These are phyloP conservation scores for Urechis unicinctus DNA, from an alignment of 2,888 invertebrate genomes.

Conservation along the genomic window DNA sequence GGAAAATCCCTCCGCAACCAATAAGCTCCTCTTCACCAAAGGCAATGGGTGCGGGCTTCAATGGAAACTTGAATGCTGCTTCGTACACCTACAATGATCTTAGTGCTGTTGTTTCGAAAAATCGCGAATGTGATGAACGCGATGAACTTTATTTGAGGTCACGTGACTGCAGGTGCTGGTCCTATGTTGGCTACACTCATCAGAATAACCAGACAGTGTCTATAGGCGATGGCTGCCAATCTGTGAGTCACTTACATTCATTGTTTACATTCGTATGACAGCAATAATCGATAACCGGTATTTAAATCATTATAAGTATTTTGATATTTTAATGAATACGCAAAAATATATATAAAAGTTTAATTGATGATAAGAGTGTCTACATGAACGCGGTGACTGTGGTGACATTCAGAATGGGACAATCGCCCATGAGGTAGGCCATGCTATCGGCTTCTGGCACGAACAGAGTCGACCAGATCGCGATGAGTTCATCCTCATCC, in stretches of 20 bases:
- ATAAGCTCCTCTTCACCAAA: conserved; percentile 17
- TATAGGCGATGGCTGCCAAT: conserved; percentile 29
- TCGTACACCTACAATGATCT: too few relatives aligned
- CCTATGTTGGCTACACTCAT: conserved; percentile 27
- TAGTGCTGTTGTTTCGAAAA: too few relatives aligned
- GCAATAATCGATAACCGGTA: too few relatives aligned
- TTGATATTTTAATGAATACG: too few relatives aligned
- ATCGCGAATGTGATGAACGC: too few relatives aligned
- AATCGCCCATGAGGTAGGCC: conserved; percentile 42
- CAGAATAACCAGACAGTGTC: conserved; percentile 31
- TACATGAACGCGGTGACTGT: too few relatives aligned
- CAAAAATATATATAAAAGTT: too few relatives aligned
- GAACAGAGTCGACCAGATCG: conserved; percentile 44
- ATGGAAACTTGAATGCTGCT: too few relatives aligned
- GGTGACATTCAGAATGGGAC: conserved; percentile 30
- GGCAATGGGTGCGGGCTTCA: conserved; percentile 21
- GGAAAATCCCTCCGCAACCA: conserved; percentile 17
- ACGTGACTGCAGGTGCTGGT: conserved; percentile 26
- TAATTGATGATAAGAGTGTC: too few relatives aligned
- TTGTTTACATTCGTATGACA: too few relatives aligned
- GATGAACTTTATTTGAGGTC: not conserved
- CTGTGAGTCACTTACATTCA: conserved; percentile 17
- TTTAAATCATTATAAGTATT: not conserved
- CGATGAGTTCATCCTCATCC: conserved; percentile 30
- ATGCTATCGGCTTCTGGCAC: conserved; percentile 46